Evolutionary conservation across 2,113 vertebrate genomes (phyloP).

Genomic region (Esox niger): DNA sequence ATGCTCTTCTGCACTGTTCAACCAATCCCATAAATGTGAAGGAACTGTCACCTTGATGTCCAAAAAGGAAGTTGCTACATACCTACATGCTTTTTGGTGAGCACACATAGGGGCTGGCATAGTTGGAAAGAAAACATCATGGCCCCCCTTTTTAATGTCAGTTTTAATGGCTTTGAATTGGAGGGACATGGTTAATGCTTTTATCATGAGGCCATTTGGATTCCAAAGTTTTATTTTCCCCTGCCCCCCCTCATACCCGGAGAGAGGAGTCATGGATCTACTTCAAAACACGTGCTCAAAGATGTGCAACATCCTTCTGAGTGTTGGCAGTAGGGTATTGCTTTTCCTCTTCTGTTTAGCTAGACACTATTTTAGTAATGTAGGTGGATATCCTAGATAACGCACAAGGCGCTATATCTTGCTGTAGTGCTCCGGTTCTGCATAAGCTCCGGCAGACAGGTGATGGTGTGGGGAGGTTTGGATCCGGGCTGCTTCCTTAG

Average conservation of each 20-base stretch:
- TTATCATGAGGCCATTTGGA: background rate
- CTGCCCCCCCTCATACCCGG: background rate
- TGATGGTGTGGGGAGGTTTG: conserved; percentile 25
- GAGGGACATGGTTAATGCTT: background rate
- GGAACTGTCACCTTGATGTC: no score
- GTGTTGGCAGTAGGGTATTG: background rate
- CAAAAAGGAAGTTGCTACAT: no score
- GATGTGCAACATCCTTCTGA: background rate
- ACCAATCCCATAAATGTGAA: no score
- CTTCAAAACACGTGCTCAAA: background rate
- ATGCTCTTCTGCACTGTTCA: no score
- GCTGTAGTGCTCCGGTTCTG: background rate
- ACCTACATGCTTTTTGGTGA: no score
- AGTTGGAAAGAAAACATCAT: background rate
- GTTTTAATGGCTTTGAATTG: background rate
- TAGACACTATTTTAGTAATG: background rate
- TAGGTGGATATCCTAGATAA: background rate
- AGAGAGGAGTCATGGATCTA: background rate
- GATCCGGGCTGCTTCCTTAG: background rate
- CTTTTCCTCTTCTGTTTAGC: background rate
- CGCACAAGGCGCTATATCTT: background rate
- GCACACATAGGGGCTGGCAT: no score
- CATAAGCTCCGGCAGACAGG: background rate
- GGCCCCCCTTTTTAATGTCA: background rate
- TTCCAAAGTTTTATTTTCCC: background rate